Evolutionary conservation across 2,888 invertebrate genomes (phyloP).

Genomic region (Chalcis sispes): DNA sequence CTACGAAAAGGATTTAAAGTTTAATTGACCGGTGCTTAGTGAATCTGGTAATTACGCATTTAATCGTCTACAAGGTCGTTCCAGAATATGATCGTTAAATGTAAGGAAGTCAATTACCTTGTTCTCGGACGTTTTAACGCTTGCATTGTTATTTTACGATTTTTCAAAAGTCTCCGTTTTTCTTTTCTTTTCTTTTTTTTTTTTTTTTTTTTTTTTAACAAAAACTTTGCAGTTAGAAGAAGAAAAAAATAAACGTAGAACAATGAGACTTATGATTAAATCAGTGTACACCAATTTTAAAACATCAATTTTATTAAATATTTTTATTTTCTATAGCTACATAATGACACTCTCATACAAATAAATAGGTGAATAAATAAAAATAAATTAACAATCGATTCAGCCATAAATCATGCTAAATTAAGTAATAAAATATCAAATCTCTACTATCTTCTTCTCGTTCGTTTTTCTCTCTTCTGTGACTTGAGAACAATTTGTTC

Average conservation of each 20-base stretch:
- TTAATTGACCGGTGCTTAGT: not conserved
- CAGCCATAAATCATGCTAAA: not conserved
- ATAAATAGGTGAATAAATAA: conserved; percentile 58
- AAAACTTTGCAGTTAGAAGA: not conserved
- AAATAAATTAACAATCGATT: conserved; percentile 33
- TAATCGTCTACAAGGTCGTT: conserved; percentile 47
- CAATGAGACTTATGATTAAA: not conserved
- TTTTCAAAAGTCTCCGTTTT: not conserved
- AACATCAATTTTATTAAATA: not conserved
- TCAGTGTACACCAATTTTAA: not conserved
- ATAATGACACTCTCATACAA: not conserved
- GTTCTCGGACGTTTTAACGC: conserved; percentile 11
- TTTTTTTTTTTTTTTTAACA: conserved; percentile 26
- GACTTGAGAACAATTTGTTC: conserved; percentile 44
- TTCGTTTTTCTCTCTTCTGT: not conserved
- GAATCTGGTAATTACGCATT: conserved; percentile 30
- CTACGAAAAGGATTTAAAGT: too few relatives aligned
- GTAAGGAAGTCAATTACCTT: conserved; percentile 47
- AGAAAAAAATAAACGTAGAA: conserved; percentile 5
- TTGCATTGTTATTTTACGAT: conserved; percentile 27
- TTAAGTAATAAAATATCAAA: conserved; percentile 11
- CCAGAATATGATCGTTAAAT: conserved; percentile 36
- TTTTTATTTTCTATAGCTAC: not conserved
- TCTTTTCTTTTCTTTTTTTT: too few relatives aligned
- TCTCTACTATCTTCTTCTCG: conserved; percentile 29